Evolutionary conservation across 2,888 invertebrate species (phyloP), one percentile per base, ranked within the genome.

Genomic region (Xanthia icteritia): DNA sequence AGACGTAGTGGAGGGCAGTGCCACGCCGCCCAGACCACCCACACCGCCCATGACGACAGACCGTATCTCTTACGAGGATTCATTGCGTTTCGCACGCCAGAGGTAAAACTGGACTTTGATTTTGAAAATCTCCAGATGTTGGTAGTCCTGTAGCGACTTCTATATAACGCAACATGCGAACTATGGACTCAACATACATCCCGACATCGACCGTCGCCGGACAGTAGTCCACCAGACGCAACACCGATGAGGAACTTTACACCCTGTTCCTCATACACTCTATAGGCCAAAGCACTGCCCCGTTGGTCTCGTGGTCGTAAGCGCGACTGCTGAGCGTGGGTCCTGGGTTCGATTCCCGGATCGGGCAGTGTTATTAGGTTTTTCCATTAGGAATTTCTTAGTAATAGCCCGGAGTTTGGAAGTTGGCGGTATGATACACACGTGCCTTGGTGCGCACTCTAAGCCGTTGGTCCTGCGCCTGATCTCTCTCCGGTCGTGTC

Each of bases 1-100:
- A n/a, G 91, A 95, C 86, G 96, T 96, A 82, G 94, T 93, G 42
- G 96, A 96, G 81, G 96, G 96, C 60, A 94, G 93, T 72, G 92
- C 94, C 2, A 75, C 89, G 0, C 96, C 96, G 6, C 92, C 92
- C 27, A 90, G 94, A 0, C 92, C 95, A 15, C 88, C 94, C 8
- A 93, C 95, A 0, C 95, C 96, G 23, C 95, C 96, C 0, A 88
- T 89, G 76, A 95, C 95, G 69, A 96, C 95, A 0, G 96, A 96
- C 74, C 84, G 90, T 42, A 93, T 96, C 74, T 92, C 95, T 0
- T 96, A 96, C 81, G 96, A 96, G 0, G 96, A 96, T 45, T 87
- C 93, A 3, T 69, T 96, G 58, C 91, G 95, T 5, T 71, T 86
- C 15, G 79, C 92, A 8, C 89, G 95, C 58, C 86, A 92, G 23